Base-by-base conservation (phyloP, 2,888 invertebrate genomes). In the Idaea straminata region DNA sequence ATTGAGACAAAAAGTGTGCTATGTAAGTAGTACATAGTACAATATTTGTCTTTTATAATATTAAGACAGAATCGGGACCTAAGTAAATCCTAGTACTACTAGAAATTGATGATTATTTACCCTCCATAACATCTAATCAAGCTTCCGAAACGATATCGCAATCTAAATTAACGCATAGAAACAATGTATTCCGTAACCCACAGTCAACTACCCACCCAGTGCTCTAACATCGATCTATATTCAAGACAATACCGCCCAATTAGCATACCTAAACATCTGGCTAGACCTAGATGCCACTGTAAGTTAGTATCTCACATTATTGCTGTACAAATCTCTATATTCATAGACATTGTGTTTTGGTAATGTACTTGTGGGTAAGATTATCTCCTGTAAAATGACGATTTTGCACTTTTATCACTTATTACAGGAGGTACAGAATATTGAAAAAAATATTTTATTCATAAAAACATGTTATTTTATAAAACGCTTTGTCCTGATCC, bases 151-250 rank as follows among this genome's bases (percentile, higher is more conserved):
- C 47, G 47, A 47, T 47, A 47, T 10, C 10, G 10, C 47, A 47
- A 47, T 13, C 59, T 34, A 59, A 25, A 59, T 59, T 34, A 59
- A 25, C 34, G 59, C 34, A 59, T 6, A 25, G 59, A 25, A 59
- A 62, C 61, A 64, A 62, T 64, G 16, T 57, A 68, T 62, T 62
- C 62, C 60, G 63, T 68, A 64, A 66, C 65, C 64, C 57, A 15
- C 61, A 66, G 66, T 64, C 61, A 66, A 63, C 64, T 60, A 64
- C 63, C 66, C 65, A 64, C 61, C 63, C 68, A 66, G 70, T 38
- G 66, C 62, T 61, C 67, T 61, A 71, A 66, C 72, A 76, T 78
- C 79, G 79, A 83, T 83, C 79, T 83, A 78, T 82, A 80, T 83
- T 81, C 80, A 80, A 76, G 78, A 74, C 76, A 68, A 71, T 73